phyloP scores from a whole-genome alignment of 2,113 vertebrate genomes.

The Donacobius atricapilla region DNA sequence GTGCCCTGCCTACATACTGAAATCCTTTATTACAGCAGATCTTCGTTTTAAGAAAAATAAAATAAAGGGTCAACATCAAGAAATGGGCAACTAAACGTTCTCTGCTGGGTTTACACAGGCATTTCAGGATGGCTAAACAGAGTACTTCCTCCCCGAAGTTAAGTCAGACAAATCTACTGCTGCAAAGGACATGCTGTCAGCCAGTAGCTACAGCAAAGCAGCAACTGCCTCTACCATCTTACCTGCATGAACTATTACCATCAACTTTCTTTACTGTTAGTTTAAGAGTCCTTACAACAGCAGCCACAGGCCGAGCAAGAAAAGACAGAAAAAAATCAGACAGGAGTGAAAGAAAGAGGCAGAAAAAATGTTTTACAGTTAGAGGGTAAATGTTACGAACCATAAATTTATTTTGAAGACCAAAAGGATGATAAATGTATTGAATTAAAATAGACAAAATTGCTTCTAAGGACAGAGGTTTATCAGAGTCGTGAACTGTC shows the following conservation, averaged over 20 bases:
- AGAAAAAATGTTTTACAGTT: slow-evolving; percentile 57
- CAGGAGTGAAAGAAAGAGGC: slow-evolving; percentile 58
- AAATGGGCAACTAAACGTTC: neutral
- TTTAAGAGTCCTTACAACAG: slow-evolving; percentile 83
- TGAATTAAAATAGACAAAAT: neutral
- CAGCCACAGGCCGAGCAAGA: slow-evolving; percentile 75
- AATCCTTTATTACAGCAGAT: neutral
- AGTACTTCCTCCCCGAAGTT: neutral
- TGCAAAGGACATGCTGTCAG: slow-evolving; percentile 22
- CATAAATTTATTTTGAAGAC: slow-evolving; percentile 14
- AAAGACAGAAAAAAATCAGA: slow-evolving; percentile 73
- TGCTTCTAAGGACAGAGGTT: neutral
- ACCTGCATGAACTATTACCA: slow-evolving; percentile 87
- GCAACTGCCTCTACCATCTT: slow-evolving; percentile 71
- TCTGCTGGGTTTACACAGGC: neutral
- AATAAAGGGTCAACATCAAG: neutral
- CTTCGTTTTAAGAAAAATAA: neutral
- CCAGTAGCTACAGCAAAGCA: slow-evolving; percentile 45
- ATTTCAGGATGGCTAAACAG: slow-evolving; percentile 8
- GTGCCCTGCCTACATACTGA: neutral
- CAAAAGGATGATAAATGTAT: slow-evolving; percentile 7
- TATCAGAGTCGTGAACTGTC: neutral
- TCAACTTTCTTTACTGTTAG: slow-evolving; percentile 88
- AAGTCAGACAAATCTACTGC: slow-evolving; percentile 28
- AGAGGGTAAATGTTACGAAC: slow-evolving; percentile 27